phyloP scores from a whole-genome alignment of 2,797 vertebrate species.

The Aldrovandia affinis region DNA sequence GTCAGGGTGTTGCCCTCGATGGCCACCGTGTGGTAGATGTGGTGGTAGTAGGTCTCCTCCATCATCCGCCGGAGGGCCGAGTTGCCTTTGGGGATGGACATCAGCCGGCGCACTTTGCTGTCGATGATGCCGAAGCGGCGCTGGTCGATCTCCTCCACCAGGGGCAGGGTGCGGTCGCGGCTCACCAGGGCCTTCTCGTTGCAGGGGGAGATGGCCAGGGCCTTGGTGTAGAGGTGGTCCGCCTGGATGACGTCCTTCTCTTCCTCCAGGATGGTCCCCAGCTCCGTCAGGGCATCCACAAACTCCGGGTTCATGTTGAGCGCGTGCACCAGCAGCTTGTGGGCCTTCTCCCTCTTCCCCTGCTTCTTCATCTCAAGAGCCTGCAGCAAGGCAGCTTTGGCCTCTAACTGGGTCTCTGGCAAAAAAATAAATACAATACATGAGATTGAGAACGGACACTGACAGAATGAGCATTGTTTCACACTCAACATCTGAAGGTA shows the following conservation, averaged over 20 bases:
- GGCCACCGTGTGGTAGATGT: conserved; percentile 98
- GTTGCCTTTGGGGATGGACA: conserved; percentile 95
- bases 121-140: conserved; percentile 92
- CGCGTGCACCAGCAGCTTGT: conserved; percentile 90
- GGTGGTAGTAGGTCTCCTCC: conserved; percentile 98
- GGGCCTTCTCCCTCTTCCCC: conserved; percentile 91
- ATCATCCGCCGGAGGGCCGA: conserved; percentile 89
- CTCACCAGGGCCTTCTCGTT: conserved; percentile 88
- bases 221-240: conserved; percentile 91
- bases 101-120: conserved; percentile 89
- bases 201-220: conserved; percentile 85
- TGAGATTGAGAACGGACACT: neutral
- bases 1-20: conserved; percentile 97
- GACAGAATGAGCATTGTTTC: neutral
- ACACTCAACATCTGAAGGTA: neutral
- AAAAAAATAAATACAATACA: neutral
- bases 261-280: conserved; percentile 92
- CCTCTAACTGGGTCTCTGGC: conserved; percentile 84
- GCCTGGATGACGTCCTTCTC: conserved; percentile 94
- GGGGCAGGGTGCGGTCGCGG: conserved; percentile 87
- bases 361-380: conserved; percentile 93
- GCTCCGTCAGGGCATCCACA: conserved; percentile 90
- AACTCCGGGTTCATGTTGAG: conserved; percentile 91
- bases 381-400: conserved; percentile 87
- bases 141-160: conserved; percentile 97